Base-by-base conservation (phyloP, 2,888 invertebrate species). In the Hirudinaria manillensis region DNA sequence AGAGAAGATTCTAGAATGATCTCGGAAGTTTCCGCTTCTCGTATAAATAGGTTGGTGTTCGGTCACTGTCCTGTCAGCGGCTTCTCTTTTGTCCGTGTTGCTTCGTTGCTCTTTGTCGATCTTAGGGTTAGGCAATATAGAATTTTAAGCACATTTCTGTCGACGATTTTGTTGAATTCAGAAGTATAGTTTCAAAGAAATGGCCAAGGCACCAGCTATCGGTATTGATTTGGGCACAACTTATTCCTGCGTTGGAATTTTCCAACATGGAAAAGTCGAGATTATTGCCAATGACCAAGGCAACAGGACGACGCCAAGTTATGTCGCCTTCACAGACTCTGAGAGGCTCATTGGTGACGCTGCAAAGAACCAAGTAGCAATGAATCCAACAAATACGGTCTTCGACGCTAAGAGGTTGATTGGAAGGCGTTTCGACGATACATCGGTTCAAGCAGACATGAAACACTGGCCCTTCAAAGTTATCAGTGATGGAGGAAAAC, bases 391-490 rank as follows among this genome's bases (percentile, higher is more conserved):
- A 81, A 91, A 91, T 83, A 92, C 92, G 4, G 90, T 87, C 16
- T 87, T 87, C 82, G 86, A 84, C 82, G 84, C 84, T 73, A 84
- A 84, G 74, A 89, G 93, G 77, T 86, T 93, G 71, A 93, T 94
- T 79, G 93, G 93, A 2, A 89, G 93, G 75, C 89, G 89, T 81
- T 93, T 89, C 83, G 90, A 92, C 80, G 94, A 94, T 82, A 85
- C 88, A 0, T 89, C 90, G 80, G 91, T 92, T 61, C 91, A 92
- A 82, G 88, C 88, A 45, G 92, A 93, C 84, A 90, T 91, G 88
- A 91, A 91, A 81, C 90, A 91, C 80, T 93, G 93, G 93, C 92
- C 93, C 2, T 93, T 93, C 86, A 89, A 88, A 2, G 83, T 85
- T 21, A 72, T 82, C 27, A 81, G 78, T 79, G 83, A 83, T 4